Evolutionary conservation across 2,888 invertebrate species (phyloP).

Genomic region (Eudasyphora cyanicolor): DNA sequence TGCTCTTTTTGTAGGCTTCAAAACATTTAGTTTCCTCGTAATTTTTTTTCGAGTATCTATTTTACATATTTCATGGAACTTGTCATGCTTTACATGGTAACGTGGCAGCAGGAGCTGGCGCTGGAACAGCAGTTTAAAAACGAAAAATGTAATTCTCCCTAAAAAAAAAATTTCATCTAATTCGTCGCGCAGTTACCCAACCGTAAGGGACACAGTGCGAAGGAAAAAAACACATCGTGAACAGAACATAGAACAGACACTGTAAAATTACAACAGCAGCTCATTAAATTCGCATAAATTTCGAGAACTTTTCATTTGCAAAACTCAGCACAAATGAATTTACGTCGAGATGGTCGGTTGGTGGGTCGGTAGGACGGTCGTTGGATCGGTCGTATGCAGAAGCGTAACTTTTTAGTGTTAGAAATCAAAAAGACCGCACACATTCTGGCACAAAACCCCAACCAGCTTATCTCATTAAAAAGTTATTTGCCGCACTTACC

Average conservation of each 20-base stretch:
- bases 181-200: constrained; percentile 2
- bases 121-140: constrained; percentile 1
- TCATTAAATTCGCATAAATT: constrained; percentile 56
- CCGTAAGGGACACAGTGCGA: background rate
- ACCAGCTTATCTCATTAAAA: constrained; percentile 67
- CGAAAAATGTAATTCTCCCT: constrained; percentile 15
- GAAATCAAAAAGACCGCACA: constrained; percentile 53
- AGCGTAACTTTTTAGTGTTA: constrained; percentile 41
- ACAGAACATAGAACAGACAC: background rate
- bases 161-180: constrained; percentile 16
- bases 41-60: background rate
- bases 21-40: constrained; percentile 17
- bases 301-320: constrained; percentile 36
- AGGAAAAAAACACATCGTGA: constrained; percentile 1
- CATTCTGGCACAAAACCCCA: constrained; percentile 43
- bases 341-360: background rate
- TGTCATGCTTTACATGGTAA: background rate
- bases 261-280: constrained; percentile 42
- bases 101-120: background rate
- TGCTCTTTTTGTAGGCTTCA: background rate
- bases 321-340: constrained; percentile 28
- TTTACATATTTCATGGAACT: constrained; percentile 26
- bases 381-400: too few species aligned
- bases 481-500: constrained; percentile 59
- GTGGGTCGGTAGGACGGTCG: too few species aligned